Base-by-base conservation (phyloP, 2,113 vertebrate species). In the Cyphomyrus discorhynchus region DNA sequence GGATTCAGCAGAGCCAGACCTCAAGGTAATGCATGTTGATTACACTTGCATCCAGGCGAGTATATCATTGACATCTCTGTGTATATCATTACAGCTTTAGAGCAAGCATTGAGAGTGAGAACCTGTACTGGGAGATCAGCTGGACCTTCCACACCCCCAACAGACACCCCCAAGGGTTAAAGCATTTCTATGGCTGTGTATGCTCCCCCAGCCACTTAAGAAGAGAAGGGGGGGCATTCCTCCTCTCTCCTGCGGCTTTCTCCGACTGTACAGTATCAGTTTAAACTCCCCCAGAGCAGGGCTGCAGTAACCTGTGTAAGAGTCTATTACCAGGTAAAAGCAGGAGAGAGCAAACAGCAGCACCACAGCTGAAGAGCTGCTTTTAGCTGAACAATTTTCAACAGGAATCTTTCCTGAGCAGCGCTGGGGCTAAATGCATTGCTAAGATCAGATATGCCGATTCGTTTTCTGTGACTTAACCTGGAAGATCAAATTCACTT, bases 131-230 rank as follows among this genome's bases (percentile, higher is more conserved):
- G 46, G 21, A 35, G 11, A 50, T 56, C 27, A 52, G 80, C n/a
- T 21, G 24, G n/a, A 19, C n/a, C 5, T 27, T 53, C 47, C 45
- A 52, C 70, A 86, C 91, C 90, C 89, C 77, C 91, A 93, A 21
- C 52, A 93, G 92, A 85, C 80, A 49, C 21, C 90, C 70, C 3
- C 35, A 24, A 47, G 80, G 31, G 42, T 19, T 80, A 47, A 83
- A 46, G 21, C 35, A 83, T 47, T 83, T 82, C 15, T 45, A 82
- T n/a, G 2, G 80, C 39, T 83, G 8, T 83, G 2, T 46, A 45
- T 47, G 31, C 35, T 21, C 6, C 35, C 21, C 19, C 42, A 39
- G 42, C 80, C 80, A 82, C 31, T 74, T 9, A 74, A 74, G 66
- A n/a, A 17, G 66, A 74, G 66, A 10, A 13, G 70, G 70, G 66